Conservation (phyloP, 2,797 vertebrate species). For the Carapus acus region DNA sequence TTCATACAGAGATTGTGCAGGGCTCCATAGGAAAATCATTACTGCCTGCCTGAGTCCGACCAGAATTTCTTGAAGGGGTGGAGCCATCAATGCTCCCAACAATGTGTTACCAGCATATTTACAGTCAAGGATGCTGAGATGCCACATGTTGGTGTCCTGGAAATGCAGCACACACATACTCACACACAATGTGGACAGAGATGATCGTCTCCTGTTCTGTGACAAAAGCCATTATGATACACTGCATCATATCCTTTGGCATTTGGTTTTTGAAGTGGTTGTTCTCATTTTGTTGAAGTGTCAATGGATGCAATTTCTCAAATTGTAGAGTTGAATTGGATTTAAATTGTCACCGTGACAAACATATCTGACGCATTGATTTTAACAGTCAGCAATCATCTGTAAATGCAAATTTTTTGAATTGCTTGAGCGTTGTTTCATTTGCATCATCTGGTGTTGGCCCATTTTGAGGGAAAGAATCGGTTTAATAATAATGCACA, state of each 20-base stretch:
- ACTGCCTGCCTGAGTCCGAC: background rate
- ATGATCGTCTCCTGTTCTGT: too few relatives aligned
- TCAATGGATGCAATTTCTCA: background rate
- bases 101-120: background rate
- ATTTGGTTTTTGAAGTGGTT: constrained; percentile 13
- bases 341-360: constrained; percentile 26
- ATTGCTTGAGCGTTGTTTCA: too few relatives aligned
- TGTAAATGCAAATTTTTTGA: constrained; percentile 12
- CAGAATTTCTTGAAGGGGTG: background rate
- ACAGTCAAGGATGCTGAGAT: background rate
- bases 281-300: constrained; percentile 6
- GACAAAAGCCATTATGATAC: background rate
- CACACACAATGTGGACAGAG: background rate
- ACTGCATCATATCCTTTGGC: background rate
- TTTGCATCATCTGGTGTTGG: too few relatives aligned
- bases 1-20: background rate
- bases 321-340: constrained; percentile 7
- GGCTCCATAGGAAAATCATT: constrained; percentile 6
- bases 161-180: constrained; percentile 1
- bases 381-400: constrained; percentile 16
- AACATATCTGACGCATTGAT: constrained; percentile 29
- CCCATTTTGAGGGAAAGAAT: too few relatives aligned
- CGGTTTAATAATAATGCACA: too few relatives aligned
- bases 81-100: background rate
- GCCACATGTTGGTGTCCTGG: background rate